Evolutionary conservation across 1,140 invertebrate genomes (phyloP), one percentile per base, ranked within the genome.

Genomic region (Meloidogyne floridensis): DNA sequence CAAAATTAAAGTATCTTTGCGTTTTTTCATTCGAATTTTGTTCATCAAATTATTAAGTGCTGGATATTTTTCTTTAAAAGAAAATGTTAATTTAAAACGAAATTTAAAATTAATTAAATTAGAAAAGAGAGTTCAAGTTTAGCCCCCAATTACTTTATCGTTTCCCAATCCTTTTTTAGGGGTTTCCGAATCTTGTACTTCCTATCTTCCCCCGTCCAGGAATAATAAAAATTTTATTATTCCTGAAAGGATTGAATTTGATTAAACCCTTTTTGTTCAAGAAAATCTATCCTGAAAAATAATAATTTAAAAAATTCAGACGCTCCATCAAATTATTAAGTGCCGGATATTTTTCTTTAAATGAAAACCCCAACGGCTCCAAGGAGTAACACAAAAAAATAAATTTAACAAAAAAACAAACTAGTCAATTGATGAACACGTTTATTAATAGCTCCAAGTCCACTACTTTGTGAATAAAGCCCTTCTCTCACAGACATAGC

Each of bases 401-500:
- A 47, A 47, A 5, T 47, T 47, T 47, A 47, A 47, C 43, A 47
- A 47, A 47, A 47, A 47, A 65, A 65, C 59, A 65, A 65, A 84
- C 83, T 86, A 7, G 56, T 84, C 73, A 86, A 43, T 4, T 82
- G 83, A 70, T 86, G 72, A 42, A 86, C 11, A 43, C 83, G 77
- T 72, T 81, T 87, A 53, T 72, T 83, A 20, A 87, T 83, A 32
- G 86, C 77, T 7, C 71, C 51, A 20, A 86, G 43, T n/a, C 80
- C 80, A 2, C 42, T 51, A 13, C 73, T 75, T 86, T 92, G 91
- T 59, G 85, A 85, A 53, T 90, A 83, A 73, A 92, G 77, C 81
- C 91, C 91, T 85, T 92, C 91, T 84, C 92, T 92, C 69, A 91
- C 91, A 47, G 90, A 89, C 81, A 91, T 91, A 72, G 91, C 91